Percentiles rank a stretch among this genome's conserved stretches.
Conservation (phyloP, 1,140 invertebrate genomes). For the Pristionchus pacificus region DNA sequence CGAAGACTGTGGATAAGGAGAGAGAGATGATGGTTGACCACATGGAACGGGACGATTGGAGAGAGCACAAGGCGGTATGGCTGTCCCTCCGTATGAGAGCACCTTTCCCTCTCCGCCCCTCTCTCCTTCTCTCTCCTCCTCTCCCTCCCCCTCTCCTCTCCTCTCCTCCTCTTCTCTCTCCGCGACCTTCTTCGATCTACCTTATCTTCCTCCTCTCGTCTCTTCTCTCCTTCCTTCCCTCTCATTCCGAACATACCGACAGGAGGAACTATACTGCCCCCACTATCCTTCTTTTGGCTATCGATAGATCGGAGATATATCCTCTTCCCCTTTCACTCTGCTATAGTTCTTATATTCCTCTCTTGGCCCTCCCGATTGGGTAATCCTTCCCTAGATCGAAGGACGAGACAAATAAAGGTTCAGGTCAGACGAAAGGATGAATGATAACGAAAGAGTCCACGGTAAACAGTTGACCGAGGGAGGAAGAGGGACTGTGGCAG, state of each 20-base stretch:
- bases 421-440: too few relatives aligned
- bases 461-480: too few relatives aligned
- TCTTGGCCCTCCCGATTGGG: too few relatives aligned
- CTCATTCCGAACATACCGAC: background rate
- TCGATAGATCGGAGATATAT: too few relatives aligned
- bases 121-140: background rate
- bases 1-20: constrained; percentile 11
- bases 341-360: too few relatives aligned
- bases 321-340: too few relatives aligned
- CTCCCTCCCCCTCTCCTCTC: background rate
- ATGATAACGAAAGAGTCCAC: too few relatives aligned
- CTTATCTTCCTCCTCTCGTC: background rate
- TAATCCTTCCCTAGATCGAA: too few relatives aligned
- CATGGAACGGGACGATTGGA: background rate
- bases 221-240: background rate
- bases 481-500: too few relatives aligned
- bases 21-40: constrained; percentile 13
- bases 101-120: background rate
- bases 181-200: background rate
- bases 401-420: too few relatives aligned
- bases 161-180: background rate
- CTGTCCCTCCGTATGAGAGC: background rate
- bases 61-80: background rate
- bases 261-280: background rate
- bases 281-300: too few relatives aligned